Base-by-base conservation (phyloP, 2,888 invertebrate genomes). In the Anorthoa munda region DNA sequence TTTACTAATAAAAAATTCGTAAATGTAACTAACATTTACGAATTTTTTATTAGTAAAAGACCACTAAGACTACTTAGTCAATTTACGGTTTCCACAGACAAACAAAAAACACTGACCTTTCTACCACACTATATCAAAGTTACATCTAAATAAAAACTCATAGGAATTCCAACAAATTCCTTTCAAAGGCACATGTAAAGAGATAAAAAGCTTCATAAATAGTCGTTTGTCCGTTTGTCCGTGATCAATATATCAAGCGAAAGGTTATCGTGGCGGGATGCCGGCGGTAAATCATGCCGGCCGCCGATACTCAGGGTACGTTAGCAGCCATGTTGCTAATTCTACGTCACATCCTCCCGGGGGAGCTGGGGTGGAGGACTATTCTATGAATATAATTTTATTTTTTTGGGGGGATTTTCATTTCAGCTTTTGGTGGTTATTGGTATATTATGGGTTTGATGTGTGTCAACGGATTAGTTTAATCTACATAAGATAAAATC, bases 221-320 rank as follows among this genome's bases (percentile, higher is more conserved):
- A 73, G 50, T 45, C 68, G 77, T 56, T 72, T 74, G 80, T 71
- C 77, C 70, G 77, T 63, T 72, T 77, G 77, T 71, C 77, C 72
- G 67, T 76, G 82, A 77, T 81, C 82, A 70, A 82, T 82, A 83
- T 83, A 83, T 83, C 81, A 83, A 78, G n/a, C 23, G 51, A 72
- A 74, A 83, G 82, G 82, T 83, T 83, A 81, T 83, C 82, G 72
- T 51, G 59, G 72, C 53, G 66, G 72, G 77, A 58, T 66, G 80
- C 65, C 67, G 73, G 45, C 84, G 59, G 67, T 83, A 83, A 81
- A 83, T 83, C 81, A 83, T 75, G 63, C 67, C 63, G 46, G 18
- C 60, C 60, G n/a, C 53, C 78, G 66, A 78, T 72, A 72, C 73
- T 69, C 70, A 50, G 80, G 23, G 56, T 60, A 73, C 74, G 67